Base-by-base conservation (phyloP, 2,797 vertebrate species). In the Pygocentrus nattereri region DNA sequence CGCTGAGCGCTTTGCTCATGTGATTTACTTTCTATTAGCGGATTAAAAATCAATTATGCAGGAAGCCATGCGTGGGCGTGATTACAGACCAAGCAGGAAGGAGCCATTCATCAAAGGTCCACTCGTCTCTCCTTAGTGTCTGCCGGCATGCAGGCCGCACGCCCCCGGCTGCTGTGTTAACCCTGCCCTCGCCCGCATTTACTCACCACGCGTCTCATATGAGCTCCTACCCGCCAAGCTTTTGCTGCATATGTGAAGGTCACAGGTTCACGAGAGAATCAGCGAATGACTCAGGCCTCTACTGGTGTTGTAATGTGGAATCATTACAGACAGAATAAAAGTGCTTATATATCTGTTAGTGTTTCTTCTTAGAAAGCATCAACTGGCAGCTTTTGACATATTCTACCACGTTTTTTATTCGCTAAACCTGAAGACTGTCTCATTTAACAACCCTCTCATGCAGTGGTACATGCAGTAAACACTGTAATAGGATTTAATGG, bases 11-110 rank as follows among this genome's bases (percentile, higher is more conserved):
- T 84, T 92, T 92, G 90, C 92, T 90, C 89, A 88, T 93, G 91
- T 90, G 93, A 94, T 95, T 95, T 94, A 93, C 93, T 94, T 94
- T 94, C 92, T 94, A 95, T 95, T 94, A 93, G 93, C 88, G 92
- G 93, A 95, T 95, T 95, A 95, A 95, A 95, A 95, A 94, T 95
- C 93, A 94, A 94, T 94, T 95, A 95, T 93, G 92, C 92, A 93
- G 93, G 93, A 93, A 94, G 93, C 92, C 93, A 93, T 92, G 93
- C 92, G 89, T 94, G 91, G 93, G 93, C 86, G 90, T 94, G 94
- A 94, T 95, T 94, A 94, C 91, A 91, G 91, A 67, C 91, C 84
- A 89, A 76, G 88, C 92, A 92, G 91, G 93, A 94, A 89, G 89
- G 88, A 91, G 75, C 92, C 93, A 94, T 94, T 94, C 93, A 94